Conservation (phyloP, 2,888 invertebrate species). For the Polydesmus complanatus region DNA sequence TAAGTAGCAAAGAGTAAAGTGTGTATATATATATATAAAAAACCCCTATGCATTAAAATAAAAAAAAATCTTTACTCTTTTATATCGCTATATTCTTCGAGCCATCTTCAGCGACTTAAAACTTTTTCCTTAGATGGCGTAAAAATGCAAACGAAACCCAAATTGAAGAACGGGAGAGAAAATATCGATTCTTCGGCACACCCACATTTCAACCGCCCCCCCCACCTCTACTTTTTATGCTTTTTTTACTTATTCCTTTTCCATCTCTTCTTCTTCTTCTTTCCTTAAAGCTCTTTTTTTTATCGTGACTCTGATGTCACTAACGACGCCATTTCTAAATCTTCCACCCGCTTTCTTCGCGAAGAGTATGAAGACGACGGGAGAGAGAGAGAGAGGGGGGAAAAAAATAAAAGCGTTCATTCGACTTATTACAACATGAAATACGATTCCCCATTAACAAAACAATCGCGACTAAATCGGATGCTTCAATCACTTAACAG, state of each 20-base stretch:
- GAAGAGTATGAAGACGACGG: background rate
- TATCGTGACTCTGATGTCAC: background rate
- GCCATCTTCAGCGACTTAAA: background rate
- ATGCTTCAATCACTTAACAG: background rate
- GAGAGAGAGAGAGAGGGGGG: no score
- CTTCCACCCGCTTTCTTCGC: background rate
- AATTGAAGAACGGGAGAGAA: background rate
- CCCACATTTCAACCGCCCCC: no score
- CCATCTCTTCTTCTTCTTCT: background rate
- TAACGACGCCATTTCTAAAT: background rate
- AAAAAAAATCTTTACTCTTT: background rate
- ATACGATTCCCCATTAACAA: background rate
- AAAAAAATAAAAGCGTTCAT: no score
- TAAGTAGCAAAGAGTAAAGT: background rate
- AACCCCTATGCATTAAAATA: background rate
- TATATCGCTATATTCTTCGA: background rate
- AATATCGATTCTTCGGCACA: no score
- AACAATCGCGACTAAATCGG: background rate
- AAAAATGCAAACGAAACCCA: background rate
- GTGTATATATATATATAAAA: background rate
- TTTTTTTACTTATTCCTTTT: background rate
- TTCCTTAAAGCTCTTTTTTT: background rate
- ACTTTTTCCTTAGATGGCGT: background rate
- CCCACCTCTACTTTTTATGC: background rate
- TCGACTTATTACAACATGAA: background rate